These are phyloP conservation scores for Gymnoscopelus braueri DNA, from an alignment of 2,797 vertebrate genomes.

Conservation along the genomic window DNA sequence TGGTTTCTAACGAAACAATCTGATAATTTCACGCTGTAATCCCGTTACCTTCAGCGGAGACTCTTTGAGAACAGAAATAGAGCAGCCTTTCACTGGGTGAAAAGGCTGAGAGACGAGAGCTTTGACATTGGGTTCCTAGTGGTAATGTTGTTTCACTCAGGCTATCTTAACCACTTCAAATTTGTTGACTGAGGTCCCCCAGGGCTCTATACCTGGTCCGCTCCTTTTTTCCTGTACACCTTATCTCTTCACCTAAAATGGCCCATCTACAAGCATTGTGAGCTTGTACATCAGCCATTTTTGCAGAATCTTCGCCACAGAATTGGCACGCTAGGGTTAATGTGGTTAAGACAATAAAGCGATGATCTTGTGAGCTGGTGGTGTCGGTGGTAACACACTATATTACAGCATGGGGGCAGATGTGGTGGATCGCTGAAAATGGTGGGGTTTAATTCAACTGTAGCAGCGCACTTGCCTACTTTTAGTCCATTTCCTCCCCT, in stretches of 20 bases:
- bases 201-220: background rate
- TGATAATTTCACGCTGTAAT: no score
- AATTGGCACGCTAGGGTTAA: no score
- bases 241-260: no score
- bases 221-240: no score
- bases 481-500: conserved; percentile 46
- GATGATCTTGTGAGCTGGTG: background rate
- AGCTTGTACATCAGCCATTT: no score
- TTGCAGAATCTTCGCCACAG: no score
- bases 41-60: no score
- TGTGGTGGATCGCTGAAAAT: conserved; percentile 54
- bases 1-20: background rate
- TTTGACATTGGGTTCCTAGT: background rate
- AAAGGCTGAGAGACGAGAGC: background rate
- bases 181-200: background rate
- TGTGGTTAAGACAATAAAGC: no score
- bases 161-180: background rate
- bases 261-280: no score
- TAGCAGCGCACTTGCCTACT: conserved; percentile 66
- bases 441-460: conserved; percentile 10
- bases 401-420: conserved; percentile 23
- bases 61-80: no score
- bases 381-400: conserved; percentile 1
- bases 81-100: no score
- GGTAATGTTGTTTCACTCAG: background rate